Conservation (phyloP, 2,888 invertebrate genomes). For the Abrostola triplasia region DNA sequence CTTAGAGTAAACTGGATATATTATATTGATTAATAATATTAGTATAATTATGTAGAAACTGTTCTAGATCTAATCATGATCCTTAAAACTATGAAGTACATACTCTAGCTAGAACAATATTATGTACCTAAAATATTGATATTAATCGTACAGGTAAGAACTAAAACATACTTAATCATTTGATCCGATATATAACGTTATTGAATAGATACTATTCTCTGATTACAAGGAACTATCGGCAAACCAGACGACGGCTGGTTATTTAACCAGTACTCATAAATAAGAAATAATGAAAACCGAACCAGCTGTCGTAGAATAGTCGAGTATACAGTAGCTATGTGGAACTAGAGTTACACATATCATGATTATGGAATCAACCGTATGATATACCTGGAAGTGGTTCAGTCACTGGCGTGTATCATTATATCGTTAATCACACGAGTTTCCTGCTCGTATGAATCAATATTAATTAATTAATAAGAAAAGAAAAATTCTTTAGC, state of each 20-base stretch:
- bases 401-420: slow-evolving; percentile 26
- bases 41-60: no score
- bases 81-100: no score
- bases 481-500: slow-evolving; percentile 17
- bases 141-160: no score
- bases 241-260: background rate
- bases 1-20: no score
- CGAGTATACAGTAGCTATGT: background rate
- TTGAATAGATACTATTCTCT: background rate
- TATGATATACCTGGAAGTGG: slow-evolving; percentile 39
- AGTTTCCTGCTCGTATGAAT: slow-evolving; percentile 36
- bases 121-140: no score
- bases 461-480: slow-evolving; percentile 20
- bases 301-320: background rate
- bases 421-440: slow-evolving; percentile 28
- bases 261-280: background rate
- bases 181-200: slow-evolving; percentile 1
- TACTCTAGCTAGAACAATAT: no score
- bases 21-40: no score
- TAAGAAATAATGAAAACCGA: slow-evolving; percentile 3
- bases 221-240: background rate
- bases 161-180: background rate
- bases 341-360: slow-evolving; percentile 19
- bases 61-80: no score
- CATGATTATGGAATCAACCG: slow-evolving; percentile 35